These are phyloP conservation scores for Drosophila conformis DNA, from an alignment of 2,888 invertebrate genomes.

Conservation along the genomic window DNA sequence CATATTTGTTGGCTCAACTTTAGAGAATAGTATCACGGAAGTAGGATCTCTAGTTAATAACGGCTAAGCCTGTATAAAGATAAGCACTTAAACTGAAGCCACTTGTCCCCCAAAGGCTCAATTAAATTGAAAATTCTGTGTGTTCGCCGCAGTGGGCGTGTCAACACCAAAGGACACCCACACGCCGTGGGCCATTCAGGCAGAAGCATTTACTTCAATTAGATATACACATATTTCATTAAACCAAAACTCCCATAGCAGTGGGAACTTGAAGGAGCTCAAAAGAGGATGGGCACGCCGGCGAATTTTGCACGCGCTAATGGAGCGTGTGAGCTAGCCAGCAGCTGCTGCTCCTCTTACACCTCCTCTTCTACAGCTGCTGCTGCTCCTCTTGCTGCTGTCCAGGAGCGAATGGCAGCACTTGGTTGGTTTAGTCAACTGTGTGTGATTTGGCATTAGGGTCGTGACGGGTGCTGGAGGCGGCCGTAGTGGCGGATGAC, in stretches of 20 bases:
- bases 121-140: conserved; percentile 58
- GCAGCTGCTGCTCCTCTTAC: conserved; percentile 36
- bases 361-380: not conserved
- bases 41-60: conserved; percentile 9
- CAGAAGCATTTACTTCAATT: conserved; percentile 60
- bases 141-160: conserved; percentile 16
- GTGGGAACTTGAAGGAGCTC: not conserved
- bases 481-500: conserved; percentile 30
- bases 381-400: conserved; percentile 3
- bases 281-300: conserved; percentile 8
- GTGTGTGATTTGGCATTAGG: conserved; percentile 41
- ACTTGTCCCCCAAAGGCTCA: conserved; percentile 47
- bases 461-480: conserved; percentile 2
- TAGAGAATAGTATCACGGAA: conserved; percentile 21
- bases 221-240: conserved; percentile 71
- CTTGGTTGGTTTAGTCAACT: conserved; percentile 70
- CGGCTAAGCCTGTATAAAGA: conserved; percentile 20
- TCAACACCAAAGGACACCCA: conserved; percentile 15
- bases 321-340: conserved; percentile 76
- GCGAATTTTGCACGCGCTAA: conserved; percentile 66
- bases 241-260: conserved; percentile 36
- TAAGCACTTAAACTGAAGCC: conserved; percentile 33
- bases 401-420: conserved; percentile 33
- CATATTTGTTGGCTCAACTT: conserved; percentile 27
- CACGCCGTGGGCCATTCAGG: conserved; percentile 20